phyloP scores from a whole-genome alignment of 1,140 invertebrate species.

The Drosophila funebris region DNA sequence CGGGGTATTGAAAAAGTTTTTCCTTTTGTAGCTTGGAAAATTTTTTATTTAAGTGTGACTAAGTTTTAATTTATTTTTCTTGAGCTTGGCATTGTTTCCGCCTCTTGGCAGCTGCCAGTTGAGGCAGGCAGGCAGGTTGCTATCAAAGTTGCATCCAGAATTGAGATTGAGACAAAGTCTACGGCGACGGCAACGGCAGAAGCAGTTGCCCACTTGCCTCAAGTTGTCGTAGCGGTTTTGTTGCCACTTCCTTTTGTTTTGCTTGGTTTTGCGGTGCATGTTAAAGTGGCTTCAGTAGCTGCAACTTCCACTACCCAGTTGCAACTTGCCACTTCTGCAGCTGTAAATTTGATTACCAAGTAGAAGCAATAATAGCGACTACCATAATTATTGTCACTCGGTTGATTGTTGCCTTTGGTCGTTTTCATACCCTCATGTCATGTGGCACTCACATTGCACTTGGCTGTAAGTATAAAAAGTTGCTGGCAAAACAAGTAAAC shows the following conservation, averaged over 20 bases:
- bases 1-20: constrained; percentile 50
- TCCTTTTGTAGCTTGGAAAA: constrained; percentile 27
- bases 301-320: constrained; percentile 5
- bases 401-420: constrained; percentile 48
- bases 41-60: constrained; percentile 72
- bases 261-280: constrained; percentile 63
- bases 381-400: constrained; percentile 74
- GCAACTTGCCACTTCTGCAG: constrained; percentile 24
- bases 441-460: constrained; percentile 54
- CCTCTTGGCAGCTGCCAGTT: constrained; percentile 34
- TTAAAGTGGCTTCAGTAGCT: constrained; percentile 64
- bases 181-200: background rate
- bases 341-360: constrained; percentile 71
- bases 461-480: constrained; percentile 72
- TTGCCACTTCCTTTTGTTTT: constrained; percentile 73
- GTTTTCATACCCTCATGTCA: constrained; percentile 45
- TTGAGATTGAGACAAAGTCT: constrained; percentile 5
- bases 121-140: constrained; percentile 11
- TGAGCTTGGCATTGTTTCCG: constrained; percentile 66
- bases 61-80: constrained; percentile 79
- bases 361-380: constrained; percentile 27
- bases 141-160: constrained; percentile 5
- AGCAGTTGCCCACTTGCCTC: constrained; percentile 55
- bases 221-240: constrained; percentile 71
- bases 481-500: constrained; percentile 58